A percentile compares a stretch with the other conserved stretches of the same genome.
Evolutionary conservation across 1,140 invertebrate species (phyloP).

Genomic region (Drosophila biarmipes): DNA sequence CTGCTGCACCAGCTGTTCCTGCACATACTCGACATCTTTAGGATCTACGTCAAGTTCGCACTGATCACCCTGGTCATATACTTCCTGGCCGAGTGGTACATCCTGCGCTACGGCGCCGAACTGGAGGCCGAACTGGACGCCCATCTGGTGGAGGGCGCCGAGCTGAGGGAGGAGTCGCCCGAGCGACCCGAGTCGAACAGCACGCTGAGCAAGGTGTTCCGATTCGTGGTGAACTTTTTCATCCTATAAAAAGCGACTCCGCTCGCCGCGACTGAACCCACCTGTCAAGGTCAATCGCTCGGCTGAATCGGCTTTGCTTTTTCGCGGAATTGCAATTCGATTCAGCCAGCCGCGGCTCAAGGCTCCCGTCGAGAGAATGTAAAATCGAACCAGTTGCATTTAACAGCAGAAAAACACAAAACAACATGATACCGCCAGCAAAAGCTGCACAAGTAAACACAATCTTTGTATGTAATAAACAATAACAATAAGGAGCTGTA

Average conservation of each 20-base stretch:
- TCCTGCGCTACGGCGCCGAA: constrained; percentile 63
- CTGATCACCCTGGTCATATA: constrained; percentile 69
- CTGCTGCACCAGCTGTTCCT: constrained; percentile 52
- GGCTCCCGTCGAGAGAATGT: constrained; percentile 71
- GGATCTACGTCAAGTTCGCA: constrained; percentile 75
- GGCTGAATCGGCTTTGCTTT: constrained; percentile 26
- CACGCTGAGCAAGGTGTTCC: constrained; percentile 65
- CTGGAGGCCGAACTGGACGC: constrained; percentile 68
- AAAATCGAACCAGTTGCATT: constrained; percentile 62
- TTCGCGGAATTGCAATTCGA: constrained; percentile 73
- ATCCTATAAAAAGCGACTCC: constrained; percentile 30
- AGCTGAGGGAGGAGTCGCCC: constrained; percentile 18
- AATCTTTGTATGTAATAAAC: constrained; percentile 67
- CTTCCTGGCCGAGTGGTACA: constrained; percentile 76
- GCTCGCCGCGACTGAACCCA: constrained; percentile 7
- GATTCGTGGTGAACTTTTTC: constrained; percentile 75
- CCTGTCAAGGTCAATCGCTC: constrained; percentile 48
- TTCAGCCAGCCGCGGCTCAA: constrained; percentile 50
- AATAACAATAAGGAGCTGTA: constrained; percentile 50
- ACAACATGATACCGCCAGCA: constrained; percentile 20
- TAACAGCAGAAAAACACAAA: constrained; percentile 34
- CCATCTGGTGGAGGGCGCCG: constrained; percentile 34
- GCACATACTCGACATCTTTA: constrained; percentile 70
- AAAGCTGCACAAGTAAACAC: constrained; percentile 33
- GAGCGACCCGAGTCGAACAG: constrained; percentile 61